Base-by-base conservation (phyloP, 2,888 invertebrate species). In the Caenorhabditis sp. region DNA sequence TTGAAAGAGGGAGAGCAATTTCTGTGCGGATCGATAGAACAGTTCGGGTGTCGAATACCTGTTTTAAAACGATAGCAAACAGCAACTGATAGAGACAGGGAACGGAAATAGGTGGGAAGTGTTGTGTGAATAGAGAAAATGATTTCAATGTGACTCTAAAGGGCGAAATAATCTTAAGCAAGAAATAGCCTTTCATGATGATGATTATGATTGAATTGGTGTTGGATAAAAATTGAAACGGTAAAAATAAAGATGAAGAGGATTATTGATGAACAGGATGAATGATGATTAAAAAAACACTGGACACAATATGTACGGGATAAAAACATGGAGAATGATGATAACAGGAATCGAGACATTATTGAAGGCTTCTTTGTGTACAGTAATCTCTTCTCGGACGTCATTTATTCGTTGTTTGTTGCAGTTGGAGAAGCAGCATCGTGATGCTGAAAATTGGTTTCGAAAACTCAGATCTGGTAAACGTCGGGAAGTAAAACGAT, bases 371-470 rank as follows among this genome's bases (percentile, higher is more conserved):
- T 19, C 16, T 49, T 31, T 73, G 74, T 58, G 28, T 75, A 75
- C 75, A 75, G 58, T 56, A 35, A 31, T 66, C 28, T 74, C 61
- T 64, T n/a, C 44, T 51, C 28, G 10, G 10, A 51, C 7, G 6
- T 47, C 26, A 24, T 24, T 58, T 66, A 81, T 75, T 81, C 80
- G 28, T n/a, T n/a, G n/a, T 69, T 75, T 51, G 80, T 54, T 10
- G 54, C 41, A 47, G 66, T 56, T 61, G 80, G 74, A 16, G 80
- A 74, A 12, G 80, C 68, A 6, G 63, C 80, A 24, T 81, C 74
- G 49, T 81, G 80, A 56, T 81, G 80, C 74, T 81, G 74, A 69
- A 80, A 80, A n/a, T n/a, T n/a, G n/a, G n/a, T n/a, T n/a, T n/a
- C n/a, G n/a, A n/a, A n/a, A n/a, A n/a, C n/a, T n/a, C n/a, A n/a